Evolutionary conservation across 1,140 invertebrate genomes (phyloP), one percentile per base, ranked within the genome.

Genomic region (Battus philenor): DNA sequence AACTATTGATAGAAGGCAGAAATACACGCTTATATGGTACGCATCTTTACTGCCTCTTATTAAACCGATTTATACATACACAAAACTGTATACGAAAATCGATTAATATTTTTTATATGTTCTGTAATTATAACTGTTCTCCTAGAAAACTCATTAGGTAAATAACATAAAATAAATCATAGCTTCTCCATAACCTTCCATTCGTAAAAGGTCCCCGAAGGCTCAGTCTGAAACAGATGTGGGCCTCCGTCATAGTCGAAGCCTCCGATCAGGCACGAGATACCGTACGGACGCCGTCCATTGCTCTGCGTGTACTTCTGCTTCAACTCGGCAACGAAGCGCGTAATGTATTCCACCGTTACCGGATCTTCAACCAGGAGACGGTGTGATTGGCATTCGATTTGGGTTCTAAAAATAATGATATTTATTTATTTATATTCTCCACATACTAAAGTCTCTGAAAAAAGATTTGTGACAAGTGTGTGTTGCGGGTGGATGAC

Each of bases 221-320:
- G 98, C 79, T 99, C 97, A 2, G 97, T 99, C 85, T 99, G 97
- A 86, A 98, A 99, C 17, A 99, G 86, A 86, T 97, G 96, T 2
- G 97, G 94, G 11, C 93, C 91, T 1, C 96, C 97, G 85, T 99
- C 97, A 60, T 92, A 93, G 87, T 99, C 97, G 86, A 99, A 99
- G 8, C 98, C 98, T 44, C 95, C 96, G 64, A 99, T 92, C 2
- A 99, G 87, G 71, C 96, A 97, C 1, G 97, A 98, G 58, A 99
- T 96, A 54, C 98, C 98, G 87, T 99, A 99, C 4, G 98, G 98
- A 74, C 98, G 90, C 49, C 97, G 88, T 32, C 98, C 98, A 85
- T 98, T 98, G 75, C 96, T 98, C 84, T 99, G 98, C n/a, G 98
- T 99, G 84, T 98, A 99, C 72, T 95, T 95, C 87, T 99, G 94